Conservation (phyloP, 1,140 invertebrate species). For the Pectinophora gossypiella region DNA sequence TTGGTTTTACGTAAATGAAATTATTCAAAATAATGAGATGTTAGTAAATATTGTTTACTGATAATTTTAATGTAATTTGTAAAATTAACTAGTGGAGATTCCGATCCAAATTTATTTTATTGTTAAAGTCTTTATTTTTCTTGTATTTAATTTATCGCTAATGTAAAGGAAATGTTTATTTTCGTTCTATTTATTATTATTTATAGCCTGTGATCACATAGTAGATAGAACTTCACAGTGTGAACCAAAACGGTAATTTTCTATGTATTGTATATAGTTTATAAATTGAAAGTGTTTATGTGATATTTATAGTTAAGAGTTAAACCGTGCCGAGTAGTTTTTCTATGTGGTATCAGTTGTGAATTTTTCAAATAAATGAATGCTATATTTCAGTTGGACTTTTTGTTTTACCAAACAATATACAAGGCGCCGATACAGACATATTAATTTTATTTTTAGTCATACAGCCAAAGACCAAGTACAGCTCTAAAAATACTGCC, state of each 20-base stretch:
- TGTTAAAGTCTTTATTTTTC: neutral
- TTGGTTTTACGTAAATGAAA: too few relatives aligned
- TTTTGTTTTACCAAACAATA: conserved; percentile 12
- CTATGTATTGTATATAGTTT: conserved; percentile 68
- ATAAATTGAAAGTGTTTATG: conserved; percentile 70
- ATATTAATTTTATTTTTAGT: too few relatives aligned
- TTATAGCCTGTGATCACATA: conserved; percentile 37
- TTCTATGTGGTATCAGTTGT: conserved; percentile 75
- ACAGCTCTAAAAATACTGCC: too few relatives aligned
- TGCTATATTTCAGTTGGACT: conserved; percentile 46
- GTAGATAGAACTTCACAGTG: conserved; percentile 38
- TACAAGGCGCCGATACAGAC: neutral
- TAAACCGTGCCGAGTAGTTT: conserved; percentile 74
- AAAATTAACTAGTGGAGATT: too few relatives aligned
- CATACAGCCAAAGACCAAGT: too few relatives aligned
- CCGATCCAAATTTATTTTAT: neutral
- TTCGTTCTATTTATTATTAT: conserved; percentile 26
- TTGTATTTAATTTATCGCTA: neutral
- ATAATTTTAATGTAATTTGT: too few relatives aligned
- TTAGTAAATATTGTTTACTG: too few relatives aligned
- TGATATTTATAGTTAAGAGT: conserved; percentile 74
- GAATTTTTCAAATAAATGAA: conserved; percentile 70
- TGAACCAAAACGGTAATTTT: conserved; percentile 50
- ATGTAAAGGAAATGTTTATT: conserved; percentile 11
- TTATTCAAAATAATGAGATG: too few relatives aligned